Evolutionary conservation across 2,797 vertebrate genomes (phyloP), one percentile per base, ranked within the genome.

Genomic region (Eupleurogrammus muticus): DNA sequence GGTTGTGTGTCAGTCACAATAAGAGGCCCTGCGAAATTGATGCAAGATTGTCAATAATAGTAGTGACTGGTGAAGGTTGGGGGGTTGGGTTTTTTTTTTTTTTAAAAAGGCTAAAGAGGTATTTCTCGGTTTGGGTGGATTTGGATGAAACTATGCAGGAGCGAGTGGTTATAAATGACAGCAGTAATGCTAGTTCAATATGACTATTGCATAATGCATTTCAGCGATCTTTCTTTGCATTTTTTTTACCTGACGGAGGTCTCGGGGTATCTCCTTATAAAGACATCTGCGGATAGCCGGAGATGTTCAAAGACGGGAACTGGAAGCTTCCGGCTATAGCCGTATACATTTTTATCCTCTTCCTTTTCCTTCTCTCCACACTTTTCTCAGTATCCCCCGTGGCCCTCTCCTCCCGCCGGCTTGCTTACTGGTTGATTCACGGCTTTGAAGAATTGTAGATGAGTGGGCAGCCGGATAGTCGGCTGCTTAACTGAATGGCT

Each of bases 1-100:
- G 93, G 92, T 93, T 92, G 92, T 81, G 90, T 91, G 89, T 94
- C 92, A 91, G 88, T 85, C 81, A 70, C 79, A 68, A 92, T 94
- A 89, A 92, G 93, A 90, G 78, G 75, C 83, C 70, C 78, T 65
- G 70, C 87, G 90, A 93, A 93, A 93, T 92, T 92, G 92, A 92
- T 86, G 89, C 88, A 83, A 87, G 77, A 84, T 86, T 93, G 90
- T 93, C 89, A 92, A 92, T 92, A 93, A 85, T 52, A 58, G 71
- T 49, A 52, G 86, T 71, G 88, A 81, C 70, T 65, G 57, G 57
- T 54, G 63, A 77, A 71, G 66, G 73, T 44, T 65, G 61, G 54
- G 73, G 66, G 28, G 7, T 23, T 42, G 61, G 48, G 44, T 66
- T 24, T 67, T 66, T 17, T n/a, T n/a, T n/a, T n/a, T n/a, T n/a